Percentiles rank a stretch among this genome's conserved stretches.
These are phyloP conservation scores for Diplodus sargus DNA, from an alignment of 2,797 vertebrate genomes.

Conservation along the genomic window DNA sequence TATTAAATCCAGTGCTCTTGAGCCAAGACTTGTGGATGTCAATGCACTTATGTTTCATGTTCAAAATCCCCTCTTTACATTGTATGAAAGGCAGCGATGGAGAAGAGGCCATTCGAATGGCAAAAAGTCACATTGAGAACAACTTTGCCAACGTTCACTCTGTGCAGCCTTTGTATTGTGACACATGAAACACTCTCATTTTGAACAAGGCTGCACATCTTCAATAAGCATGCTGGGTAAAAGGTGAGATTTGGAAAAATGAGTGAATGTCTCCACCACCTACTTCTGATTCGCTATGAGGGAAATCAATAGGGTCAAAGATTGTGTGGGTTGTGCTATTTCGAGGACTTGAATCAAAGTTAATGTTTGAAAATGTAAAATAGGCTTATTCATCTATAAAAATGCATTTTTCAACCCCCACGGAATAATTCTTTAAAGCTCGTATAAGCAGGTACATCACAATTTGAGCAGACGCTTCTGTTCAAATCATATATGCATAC, in stretches of 20 bases:
- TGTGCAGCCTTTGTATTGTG: not conserved
- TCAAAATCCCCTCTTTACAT: not conserved
- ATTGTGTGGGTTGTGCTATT: too few relatives aligned
- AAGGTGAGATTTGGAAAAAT: too few relatives aligned
- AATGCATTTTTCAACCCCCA: not conserved
- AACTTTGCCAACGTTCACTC: too few relatives aligned
- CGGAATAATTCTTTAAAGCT: not conserved
- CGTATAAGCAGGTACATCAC: not conserved
- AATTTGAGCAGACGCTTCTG: too few relatives aligned
- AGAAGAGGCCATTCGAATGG: too few relatives aligned
- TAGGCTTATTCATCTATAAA: not conserved
- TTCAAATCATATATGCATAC: too few relatives aligned
- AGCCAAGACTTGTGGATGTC: constrained; percentile 3
- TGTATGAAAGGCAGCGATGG: not conserved
- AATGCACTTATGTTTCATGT: not conserved
- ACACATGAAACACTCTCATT: not conserved
- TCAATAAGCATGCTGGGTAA: too few relatives aligned
- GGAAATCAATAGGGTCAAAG: not conserved
- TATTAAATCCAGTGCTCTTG: not conserved
- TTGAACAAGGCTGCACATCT: too few relatives aligned
- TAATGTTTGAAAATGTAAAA: not conserved
- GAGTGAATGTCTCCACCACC: too few relatives aligned
- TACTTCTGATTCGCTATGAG: too few relatives aligned
- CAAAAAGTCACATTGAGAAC: too few relatives aligned
- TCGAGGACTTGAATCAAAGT: not conserved